Conservation (phyloP, 2,797 vertebrate species). For the Pipistrellus kuhlii region DNA sequence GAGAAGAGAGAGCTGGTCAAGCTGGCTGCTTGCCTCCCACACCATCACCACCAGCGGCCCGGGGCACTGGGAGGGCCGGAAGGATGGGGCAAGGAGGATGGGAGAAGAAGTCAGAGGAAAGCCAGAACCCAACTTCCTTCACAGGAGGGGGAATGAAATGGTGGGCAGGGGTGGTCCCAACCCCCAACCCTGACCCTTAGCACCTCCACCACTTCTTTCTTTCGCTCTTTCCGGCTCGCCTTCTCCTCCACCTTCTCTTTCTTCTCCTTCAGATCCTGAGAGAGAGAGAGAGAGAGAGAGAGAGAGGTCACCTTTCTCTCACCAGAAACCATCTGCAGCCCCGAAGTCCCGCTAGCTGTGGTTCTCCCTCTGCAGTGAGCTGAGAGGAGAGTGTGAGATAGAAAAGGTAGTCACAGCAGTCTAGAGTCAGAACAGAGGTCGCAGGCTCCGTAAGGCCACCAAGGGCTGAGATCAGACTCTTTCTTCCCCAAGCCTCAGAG, state of each 20-base stretch:
- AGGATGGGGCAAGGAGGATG: background rate
- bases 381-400: background rate
- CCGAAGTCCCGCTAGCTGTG: background rate
- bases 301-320: constrained; percentile 17
- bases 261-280: constrained; percentile 89
- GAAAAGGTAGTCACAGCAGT: background rate
- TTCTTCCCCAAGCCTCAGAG: background rate
- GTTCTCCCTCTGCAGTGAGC: constrained; percentile 4
- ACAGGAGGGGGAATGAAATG: background rate
- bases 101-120: too few species aligned
- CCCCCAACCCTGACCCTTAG: background rate
- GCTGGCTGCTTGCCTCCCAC: background rate
- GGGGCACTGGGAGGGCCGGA: background rate
- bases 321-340: background rate
- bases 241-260: constrained; percentile 89
- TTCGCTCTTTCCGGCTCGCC: constrained; percentile 87
- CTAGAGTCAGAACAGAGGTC: background rate
- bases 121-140: background rate
- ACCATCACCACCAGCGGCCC: background rate
- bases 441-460: background rate
- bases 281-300: background rate
- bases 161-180: background rate
- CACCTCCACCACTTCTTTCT: constrained; percentile 88
- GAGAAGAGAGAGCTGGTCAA: background rate
- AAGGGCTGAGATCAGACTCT: background rate